Evolutionary conservation across 2,113 vertebrate species (phyloP), one percentile per base, ranked within the genome.

Genomic region (Bombycilla garrulus): DNA sequence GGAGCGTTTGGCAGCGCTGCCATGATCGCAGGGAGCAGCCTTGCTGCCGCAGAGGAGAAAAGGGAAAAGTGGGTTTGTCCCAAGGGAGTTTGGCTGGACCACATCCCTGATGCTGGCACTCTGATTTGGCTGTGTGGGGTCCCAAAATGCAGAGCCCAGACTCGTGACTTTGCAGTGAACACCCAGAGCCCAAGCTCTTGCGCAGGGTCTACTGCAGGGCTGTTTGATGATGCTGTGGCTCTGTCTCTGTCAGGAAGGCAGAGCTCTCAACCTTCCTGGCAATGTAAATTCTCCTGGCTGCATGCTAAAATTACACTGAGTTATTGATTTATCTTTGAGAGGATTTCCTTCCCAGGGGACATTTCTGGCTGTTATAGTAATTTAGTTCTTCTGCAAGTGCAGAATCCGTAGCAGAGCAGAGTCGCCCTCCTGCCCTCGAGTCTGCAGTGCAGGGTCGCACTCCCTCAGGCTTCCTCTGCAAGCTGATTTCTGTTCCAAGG

Each of bases 271-370:
- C 85, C 64, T 98, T 96, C 95, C 96, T 97, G 94, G 91, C 97
- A 97, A 97, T 96, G 93, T 88, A 89, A 92, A 86, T 92, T 74
- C 93, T 97, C 72, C 64, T 95, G 78, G 66, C 88, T 95, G 91
- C 85, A 76, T 94, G 96, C 93, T 97, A 95, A 97, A 97, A 96
- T 96, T 97, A 92, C 91, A 91, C 81, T 60, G 94, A 95, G 92
- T 72, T 93, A 96, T 94, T 98, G 97, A 97, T 98, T 97, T 97
- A 97, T 96, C 86, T 97, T 97, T 97, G 94, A 93, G 93, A 97
- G 96, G 95, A 95, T 96, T 96, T 97, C 94, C 96, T 97, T 97
- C 96, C 96, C 40, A 3, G 61, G 94, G 93, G 93, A 96, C 82
- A 2, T 86, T 93, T 96, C 93, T 96, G 96, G 78, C 71, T 15